phyloP scores from a whole-genome alignment of 1,140 invertebrate genomes.

The Drosophila triauraria region DNA sequence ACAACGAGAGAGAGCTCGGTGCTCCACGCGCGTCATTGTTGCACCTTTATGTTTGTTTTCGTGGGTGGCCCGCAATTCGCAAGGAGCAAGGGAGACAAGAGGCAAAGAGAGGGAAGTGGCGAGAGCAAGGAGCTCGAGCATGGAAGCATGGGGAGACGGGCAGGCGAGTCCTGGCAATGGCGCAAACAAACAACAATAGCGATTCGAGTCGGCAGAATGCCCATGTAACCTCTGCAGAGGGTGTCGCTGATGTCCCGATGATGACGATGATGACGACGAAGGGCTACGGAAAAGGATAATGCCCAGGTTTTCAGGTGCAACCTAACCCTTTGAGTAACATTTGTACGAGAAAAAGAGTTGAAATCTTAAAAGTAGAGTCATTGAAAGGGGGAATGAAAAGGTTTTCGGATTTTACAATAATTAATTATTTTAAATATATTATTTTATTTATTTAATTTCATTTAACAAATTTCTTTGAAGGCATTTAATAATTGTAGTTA shows the following conservation, averaged over 20 bases:
- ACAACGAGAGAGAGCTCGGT: constrained; percentile 37
- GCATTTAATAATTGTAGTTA: too few relatives aligned
- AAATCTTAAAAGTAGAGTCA: neutral
- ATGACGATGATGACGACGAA: constrained; percentile 26
- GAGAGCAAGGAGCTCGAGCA: constrained; percentile 19
- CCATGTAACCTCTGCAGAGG: constrained; percentile 77
- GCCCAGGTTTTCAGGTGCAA: constrained; percentile 14
- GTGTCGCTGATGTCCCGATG: constrained; percentile 54
- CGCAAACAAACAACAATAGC: constrained; percentile 81
- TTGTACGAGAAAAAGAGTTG: neutral
- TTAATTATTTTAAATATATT: too few relatives aligned
- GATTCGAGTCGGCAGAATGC: constrained; percentile 55
- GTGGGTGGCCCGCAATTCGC: constrained; percentile 65
- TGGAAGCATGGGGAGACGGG: constrained; percentile 11
- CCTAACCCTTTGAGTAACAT: constrained; percentile 1
- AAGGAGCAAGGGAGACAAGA: constrained; percentile 2
- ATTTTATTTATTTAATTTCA: too few relatives aligned
- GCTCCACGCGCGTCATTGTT: constrained; percentile 80
- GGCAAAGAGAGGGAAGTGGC: neutral
- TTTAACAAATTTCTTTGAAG: too few relatives aligned
- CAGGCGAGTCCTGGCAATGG: constrained; percentile 48
- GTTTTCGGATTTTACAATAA: too few relatives aligned
- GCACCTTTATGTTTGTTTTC: constrained; percentile 83
- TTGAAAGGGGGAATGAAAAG: too few relatives aligned
- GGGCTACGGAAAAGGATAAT: constrained; percentile 24